A percentile compares a stretch with the other conserved stretches of the same genome.
These are phyloP conservation scores for Urophycis tenuis DNA, from an alignment of 2,797 vertebrate species.

Conservation along the genomic window DNA sequence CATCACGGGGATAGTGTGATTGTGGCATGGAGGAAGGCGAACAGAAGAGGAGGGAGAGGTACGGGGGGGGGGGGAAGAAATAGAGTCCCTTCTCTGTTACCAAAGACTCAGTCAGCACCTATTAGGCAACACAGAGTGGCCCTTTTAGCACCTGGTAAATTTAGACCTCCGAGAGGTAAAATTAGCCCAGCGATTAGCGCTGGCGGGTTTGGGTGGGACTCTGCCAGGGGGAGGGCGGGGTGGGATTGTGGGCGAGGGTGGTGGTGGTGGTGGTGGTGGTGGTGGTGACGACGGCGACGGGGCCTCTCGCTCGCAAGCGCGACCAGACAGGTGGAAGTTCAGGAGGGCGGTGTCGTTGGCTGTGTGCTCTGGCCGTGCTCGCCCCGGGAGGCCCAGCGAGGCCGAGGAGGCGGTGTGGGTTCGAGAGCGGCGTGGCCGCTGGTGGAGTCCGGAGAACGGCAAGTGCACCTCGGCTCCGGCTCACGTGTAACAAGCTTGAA, in stretches of 20 bases:
- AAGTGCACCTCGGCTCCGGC: background rate
- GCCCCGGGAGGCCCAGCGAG: background rate
- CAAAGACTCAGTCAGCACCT: constrained; percentile 34
- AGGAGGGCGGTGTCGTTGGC: background rate
- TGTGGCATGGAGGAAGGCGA: constrained; percentile 28
- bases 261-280: no score
- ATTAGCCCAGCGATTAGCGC: constrained; percentile 59
- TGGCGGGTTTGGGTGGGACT: constrained; percentile 38
- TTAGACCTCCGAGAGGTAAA: constrained; percentile 53
- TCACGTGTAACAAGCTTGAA: background rate
- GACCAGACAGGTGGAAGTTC: background rate
- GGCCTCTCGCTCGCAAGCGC: background rate
- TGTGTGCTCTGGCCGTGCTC: background rate
- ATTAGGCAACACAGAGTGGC: constrained; percentile 54
- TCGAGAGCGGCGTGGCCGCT: constrained; percentile 15
- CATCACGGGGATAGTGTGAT: constrained; percentile 43
- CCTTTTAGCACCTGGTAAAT: constrained; percentile 57
- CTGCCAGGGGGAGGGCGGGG: constrained; percentile 2
- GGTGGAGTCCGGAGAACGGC: background rate
- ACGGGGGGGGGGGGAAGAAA: background rate
- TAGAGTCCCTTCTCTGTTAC: constrained; percentile 17
- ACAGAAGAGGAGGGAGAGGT: constrained; percentile 15
- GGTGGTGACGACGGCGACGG: no score
- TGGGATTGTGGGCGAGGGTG: constrained; percentile 19
- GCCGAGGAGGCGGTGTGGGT: background rate